Base-by-base conservation (phyloP, 2,113 vertebrate genomes). In the Otus sunia region DNA sequence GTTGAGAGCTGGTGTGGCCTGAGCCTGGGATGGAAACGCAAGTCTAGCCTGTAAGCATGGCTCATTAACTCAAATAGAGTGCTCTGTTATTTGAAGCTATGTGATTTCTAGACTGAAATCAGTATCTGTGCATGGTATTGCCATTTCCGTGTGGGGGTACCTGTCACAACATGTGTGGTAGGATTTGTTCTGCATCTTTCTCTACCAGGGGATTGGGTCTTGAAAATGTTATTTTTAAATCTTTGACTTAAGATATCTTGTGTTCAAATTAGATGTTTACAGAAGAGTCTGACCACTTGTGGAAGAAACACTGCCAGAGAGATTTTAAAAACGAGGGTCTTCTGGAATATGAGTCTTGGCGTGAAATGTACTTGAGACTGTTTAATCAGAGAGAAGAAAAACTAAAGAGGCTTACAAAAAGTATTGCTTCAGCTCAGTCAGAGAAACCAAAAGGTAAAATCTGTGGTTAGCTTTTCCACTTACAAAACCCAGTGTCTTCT, bases 321-420 rank as follows among this genome's bases (percentile, higher is more conserved):
- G 98, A 99, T 71, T 99, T 99, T 87, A 98, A 98, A 93, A 96
- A 97, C 16, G 96, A 98, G 49, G 96, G 39, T 79, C 97, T 98
- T 47, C 91, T 97, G 86, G 98, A 99, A 74, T 98, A 98, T 37
- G 98, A 99, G 86, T 99, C 98, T n/a, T 99, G 99, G 98, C 98
- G 98, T 79, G 98, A 99, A 97, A 98, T 99, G 99, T 98, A 99
- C 93, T 86, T 98, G 80, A 97, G 98, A 36, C 88, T 99, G 20
- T 98, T 97, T 30, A 98, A 98, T 90, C 98, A 99, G 91, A 98
- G 98, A 88, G 98, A 99, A 83, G 97, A 97, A 90, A 99, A 99
- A 96, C 95, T 99, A 45, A 97, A 98, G 89, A 95, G 67, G 21
- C 97, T 99, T 85, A 98, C 98, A 11, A 98, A 98, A 97, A 99